Percentiles rank a stretch among this genome's conserved stretches.
These are phyloP conservation scores for Apis florea DNA, from an alignment of 1,140 invertebrate species.

Conservation along the genomic window DNA sequence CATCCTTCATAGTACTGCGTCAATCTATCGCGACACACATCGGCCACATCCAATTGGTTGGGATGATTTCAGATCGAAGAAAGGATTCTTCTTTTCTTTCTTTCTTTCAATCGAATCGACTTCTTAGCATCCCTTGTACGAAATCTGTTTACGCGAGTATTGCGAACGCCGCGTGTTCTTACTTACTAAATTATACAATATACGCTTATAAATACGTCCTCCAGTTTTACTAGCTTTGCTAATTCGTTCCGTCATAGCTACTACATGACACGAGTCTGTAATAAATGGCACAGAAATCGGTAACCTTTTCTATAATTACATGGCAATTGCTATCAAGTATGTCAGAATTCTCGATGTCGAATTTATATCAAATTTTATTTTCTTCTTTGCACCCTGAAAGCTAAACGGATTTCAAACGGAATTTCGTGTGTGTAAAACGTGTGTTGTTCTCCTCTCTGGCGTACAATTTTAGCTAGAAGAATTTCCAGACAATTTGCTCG, in stretches of 20 bases:
- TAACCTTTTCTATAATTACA: conserved; percentile 61
- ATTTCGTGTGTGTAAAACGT: not conserved
- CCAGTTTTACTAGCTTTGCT: conserved; percentile 47
- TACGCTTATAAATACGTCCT: conserved; percentile 40
- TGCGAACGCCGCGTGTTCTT: conserved; percentile 22
- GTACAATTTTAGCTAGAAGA: not conserved
- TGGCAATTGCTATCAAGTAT: conserved; percentile 21
- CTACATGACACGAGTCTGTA: conserved; percentile 55
- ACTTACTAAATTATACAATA: conserved; percentile 34
- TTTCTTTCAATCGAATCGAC: not conserved
- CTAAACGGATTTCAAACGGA: not conserved
- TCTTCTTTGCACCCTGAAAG: not conserved
- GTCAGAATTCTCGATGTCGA: conserved; percentile 27
- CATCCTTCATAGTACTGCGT: not conserved
- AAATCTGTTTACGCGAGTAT: not conserved
- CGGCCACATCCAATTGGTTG: not conserved
- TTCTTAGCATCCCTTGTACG: not conserved
- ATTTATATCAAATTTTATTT: not conserved
- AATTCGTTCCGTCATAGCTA: conserved; percentile 48
- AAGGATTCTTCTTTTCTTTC: no score
- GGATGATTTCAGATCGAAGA: not conserved
- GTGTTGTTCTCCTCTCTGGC: not conserved
- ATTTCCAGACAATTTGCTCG: not conserved
- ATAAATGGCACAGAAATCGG: conserved; percentile 71
- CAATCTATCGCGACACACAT: not conserved